Evolutionary conservation across 1,140 invertebrate species (phyloP), one percentile per base, ranked within the genome.

Genomic region (Diachasma alloeum): DNA sequence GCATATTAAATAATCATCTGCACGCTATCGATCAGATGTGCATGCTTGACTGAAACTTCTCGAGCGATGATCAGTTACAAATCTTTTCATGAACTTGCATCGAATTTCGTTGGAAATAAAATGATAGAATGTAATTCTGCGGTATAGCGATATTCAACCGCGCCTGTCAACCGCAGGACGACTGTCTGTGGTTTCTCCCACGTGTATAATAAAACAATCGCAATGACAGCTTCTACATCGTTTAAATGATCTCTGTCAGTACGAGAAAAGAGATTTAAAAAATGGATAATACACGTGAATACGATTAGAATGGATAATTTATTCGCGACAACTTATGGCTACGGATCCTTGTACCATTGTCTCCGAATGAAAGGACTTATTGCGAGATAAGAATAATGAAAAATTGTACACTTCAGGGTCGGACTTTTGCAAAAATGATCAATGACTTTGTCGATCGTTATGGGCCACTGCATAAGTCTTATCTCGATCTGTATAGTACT

Each of bases 381-480:
- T 71, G 69, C 39, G 63, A 48, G 19, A 59, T 69, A 17, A 15
- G 37, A 22, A 70, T 78, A 76, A 22, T 79, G 69, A 67, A 74
- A 68, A 76, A 78, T 69, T 66, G 66, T 78, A 63, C 67, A 80
- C 90, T 90, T 70, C 87, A 97, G 95, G 96, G 96, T 1, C 91
- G 94, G 17, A 95, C 92, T 4, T 96, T 96, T 82, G 91, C 91
- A 1, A 91, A 92, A 11, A 83, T 96, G 56, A 97, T 97, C 56
- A 93, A 94, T 71, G 92, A 91, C 78, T 94, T 93, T 82, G 81
- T 97, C 13, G 87, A 91, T 3, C 88, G 84, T 0, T 94, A 92
- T 79, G 86, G 85, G 67, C 91, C 92, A 6, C 86, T 97, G 17
- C 93, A 94, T 56, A 90, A 94, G 17, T 91, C 90, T 1, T 94